Percentiles rank a stretch among this genome's conserved stretches.
These are phyloP conservation scores for Aspiorhynchus laticeps DNA, from an alignment of 2,113 vertebrate genomes.

Conservation along the genomic window DNA sequence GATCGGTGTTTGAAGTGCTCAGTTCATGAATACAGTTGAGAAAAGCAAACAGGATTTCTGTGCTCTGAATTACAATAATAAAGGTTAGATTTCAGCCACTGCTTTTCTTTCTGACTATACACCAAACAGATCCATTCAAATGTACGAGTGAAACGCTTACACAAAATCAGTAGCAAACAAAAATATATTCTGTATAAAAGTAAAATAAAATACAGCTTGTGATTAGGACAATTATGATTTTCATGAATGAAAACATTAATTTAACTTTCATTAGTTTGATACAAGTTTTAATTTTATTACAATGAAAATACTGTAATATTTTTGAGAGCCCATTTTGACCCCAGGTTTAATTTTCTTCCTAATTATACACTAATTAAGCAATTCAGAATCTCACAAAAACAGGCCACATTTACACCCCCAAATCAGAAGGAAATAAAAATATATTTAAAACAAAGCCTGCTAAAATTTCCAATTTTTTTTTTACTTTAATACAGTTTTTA, in stretches of 20 bases:
- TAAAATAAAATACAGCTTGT: background rate
- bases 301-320: background rate
- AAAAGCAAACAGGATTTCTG: constrained; percentile 43
- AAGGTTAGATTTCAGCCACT: background rate
- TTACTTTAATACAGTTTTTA: background rate
- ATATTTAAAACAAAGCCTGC: background rate
- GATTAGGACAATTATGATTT: background rate
- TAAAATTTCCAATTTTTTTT: background rate
- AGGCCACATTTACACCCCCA: background rate
- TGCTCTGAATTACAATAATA: background rate
- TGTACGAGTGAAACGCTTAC: background rate
- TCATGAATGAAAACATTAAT: background rate
- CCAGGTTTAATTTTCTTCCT: background rate
- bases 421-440: background rate
- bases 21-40: constrained; percentile 43
- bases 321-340: background rate
- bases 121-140: background rate
- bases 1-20: constrained; percentile 36
- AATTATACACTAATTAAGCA: background rate
- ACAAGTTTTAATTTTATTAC: background rate
- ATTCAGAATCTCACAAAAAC: background rate
- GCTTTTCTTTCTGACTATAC: background rate
- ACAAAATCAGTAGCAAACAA: background rate
- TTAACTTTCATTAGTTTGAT: background rate
- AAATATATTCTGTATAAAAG: background rate